Base-by-base conservation (phyloP, 2,888 invertebrate genomes). In the Hetaerina titia region DNA sequence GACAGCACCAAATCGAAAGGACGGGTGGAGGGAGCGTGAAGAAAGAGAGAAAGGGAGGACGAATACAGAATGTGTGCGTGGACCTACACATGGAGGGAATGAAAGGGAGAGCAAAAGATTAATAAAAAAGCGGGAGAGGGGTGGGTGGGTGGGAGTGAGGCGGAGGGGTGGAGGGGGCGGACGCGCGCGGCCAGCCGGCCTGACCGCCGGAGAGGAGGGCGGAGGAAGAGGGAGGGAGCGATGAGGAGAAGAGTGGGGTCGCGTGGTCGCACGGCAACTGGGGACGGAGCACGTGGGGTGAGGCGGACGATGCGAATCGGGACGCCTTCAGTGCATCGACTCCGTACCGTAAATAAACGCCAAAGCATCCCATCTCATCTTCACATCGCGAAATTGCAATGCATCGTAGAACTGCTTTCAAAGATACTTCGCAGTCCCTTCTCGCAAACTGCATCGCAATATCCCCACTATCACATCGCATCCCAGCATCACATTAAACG, bases 101-200 rank as follows among this genome's bases (percentile, higher is more conserved):
- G 56, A 90, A 90, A 60, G 31, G 63, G 90, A 25, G 25, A 60
- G 89, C 19, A 31, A 63, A 22, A 57, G 22, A 58, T 58, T 89
- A 58, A 58, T 58, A 89, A 57, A 58, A 22, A n/a, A 89, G 57
- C 15, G 89, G 58, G 58, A 22, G 58, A 56, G 1, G 56, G 45
- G 57, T 13, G 25, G 74, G 57, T 13, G 25, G 74, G 31, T 81
- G 25, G 81, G 13, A 13, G 81, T 81, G 25, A 15, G 81, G 81
- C 25, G 11, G 81, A 31, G 9, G 81, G 11, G 17, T 13, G 11
- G 81, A 11, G 31, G 25, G 1, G 81, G 15, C 25, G n/a, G 8
- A 31, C 25, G 13, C 81, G 81, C n/a, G 31, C 81, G 81, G 31
- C 31, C 81, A 81, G 81, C 81, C 81, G 81, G 81, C 81, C 81